Conservation (phyloP, 1,140 invertebrate genomes). For the Hyphantria cunea region DNA sequence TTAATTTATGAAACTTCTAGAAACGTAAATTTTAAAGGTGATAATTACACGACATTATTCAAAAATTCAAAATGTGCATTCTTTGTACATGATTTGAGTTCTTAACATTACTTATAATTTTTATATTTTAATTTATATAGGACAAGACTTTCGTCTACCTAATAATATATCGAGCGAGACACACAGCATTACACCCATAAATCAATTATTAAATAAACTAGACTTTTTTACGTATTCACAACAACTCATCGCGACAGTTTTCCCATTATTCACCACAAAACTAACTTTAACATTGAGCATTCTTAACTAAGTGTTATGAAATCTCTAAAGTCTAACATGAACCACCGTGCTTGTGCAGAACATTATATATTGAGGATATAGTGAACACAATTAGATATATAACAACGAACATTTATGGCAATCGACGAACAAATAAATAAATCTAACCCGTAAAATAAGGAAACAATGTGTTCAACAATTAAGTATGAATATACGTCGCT, state of each 20-base stretch:
- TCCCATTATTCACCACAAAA: slow-evolving; percentile 31
- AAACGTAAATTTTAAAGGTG: slow-evolving; percentile 19
- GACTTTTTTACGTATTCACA: slow-evolving; percentile 41
- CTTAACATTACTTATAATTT: slow-evolving; percentile 12
- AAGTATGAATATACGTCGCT: slow-evolving; percentile 58
- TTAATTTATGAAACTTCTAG: slow-evolving; percentile 15
- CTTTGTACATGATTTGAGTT: slow-evolving; percentile 14
- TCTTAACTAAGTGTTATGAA: slow-evolving; percentile 56
- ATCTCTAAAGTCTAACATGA: slow-evolving; percentile 59
- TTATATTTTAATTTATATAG: slow-evolving; percentile 16
- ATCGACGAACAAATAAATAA: slow-evolving; percentile 62
- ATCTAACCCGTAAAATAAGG: slow-evolving; percentile 64
- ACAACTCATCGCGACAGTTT: slow-evolving; percentile 41
- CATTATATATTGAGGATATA: slow-evolving; percentile 47
- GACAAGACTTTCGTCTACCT: slow-evolving; percentile 1
- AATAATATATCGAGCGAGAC: slow-evolving; percentile 11
- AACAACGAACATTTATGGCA: slow-evolving; percentile 78
- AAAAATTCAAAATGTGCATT: slow-evolving; percentile 22
- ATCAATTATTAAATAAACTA: slow-evolving; percentile 33
- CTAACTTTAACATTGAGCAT: slow-evolving; percentile 70
- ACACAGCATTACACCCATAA: slow-evolving; percentile 27
- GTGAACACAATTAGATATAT: slow-evolving; percentile 62
- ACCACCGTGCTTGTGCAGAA: slow-evolving; percentile 72
- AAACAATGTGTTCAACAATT: slow-evolving; percentile 41
- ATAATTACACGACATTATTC: slow-evolving; percentile 9